Evolutionary conservation across 1,140 invertebrate species (phyloP).

Genomic region (Kradibia gibbosae): DNA sequence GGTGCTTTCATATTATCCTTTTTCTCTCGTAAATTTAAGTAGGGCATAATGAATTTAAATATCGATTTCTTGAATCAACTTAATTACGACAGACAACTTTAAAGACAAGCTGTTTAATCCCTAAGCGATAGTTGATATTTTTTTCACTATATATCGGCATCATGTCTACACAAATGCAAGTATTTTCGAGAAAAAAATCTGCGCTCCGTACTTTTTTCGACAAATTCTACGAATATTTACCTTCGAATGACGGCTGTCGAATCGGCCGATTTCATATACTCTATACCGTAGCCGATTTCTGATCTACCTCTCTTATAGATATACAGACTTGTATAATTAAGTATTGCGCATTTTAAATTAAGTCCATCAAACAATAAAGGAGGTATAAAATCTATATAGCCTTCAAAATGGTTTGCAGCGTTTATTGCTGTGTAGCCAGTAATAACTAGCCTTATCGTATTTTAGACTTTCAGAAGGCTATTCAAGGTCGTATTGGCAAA

Average conservation of each 20-base stretch:
- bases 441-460: not conserved
- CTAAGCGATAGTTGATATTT: no score
- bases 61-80: no score
- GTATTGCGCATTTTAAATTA: conserved; percentile 1
- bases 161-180: no score
- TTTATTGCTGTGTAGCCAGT: not conserved
- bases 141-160: no score
- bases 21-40: no score
- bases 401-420: not conserved
- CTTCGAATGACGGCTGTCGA: not conserved
- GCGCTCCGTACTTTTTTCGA: not conserved
- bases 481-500: not conserved
- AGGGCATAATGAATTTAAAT: no score
- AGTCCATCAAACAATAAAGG: not conserved
- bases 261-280: not conserved
- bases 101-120: no score
- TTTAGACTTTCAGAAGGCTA: not conserved
- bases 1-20: no score
- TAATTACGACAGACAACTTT: no score
- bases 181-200: no score
- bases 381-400: not conserved
- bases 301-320: not conserved
- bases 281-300: not conserved
- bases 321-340: not conserved
- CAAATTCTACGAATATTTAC: not conserved